Conservation (phyloP, 2,113 vertebrate species). For the Pleuronectes platessa region DNA sequence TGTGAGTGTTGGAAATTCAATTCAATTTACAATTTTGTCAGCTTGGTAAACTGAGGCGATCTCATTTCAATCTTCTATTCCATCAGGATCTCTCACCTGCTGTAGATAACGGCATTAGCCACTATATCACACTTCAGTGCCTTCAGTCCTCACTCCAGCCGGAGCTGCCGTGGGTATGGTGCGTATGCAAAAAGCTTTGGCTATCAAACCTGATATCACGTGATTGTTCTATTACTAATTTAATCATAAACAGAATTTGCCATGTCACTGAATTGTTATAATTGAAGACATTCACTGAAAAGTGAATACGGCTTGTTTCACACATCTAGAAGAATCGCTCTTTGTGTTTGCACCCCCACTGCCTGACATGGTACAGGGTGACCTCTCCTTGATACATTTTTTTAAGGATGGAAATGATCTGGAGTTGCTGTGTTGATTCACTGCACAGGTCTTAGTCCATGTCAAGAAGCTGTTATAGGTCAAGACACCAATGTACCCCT, state of each 20-base stretch:
- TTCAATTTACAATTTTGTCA: slow-evolving; percentile 1
- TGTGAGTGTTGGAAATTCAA: neutral
- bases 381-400: slow-evolving; percentile 13
- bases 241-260: no score
- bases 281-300: no score
- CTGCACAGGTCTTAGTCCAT: slow-evolving; percentile 20
- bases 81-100: slow-evolving; percentile 15
- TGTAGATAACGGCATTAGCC: slow-evolving; percentile 24
- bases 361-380: neutral
- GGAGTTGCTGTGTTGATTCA: slow-evolving; percentile 27
- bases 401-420: slow-evolving; percentile 13
- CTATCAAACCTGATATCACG: no score
- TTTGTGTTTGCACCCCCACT: no score
- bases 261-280: no score
- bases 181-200: neutral
- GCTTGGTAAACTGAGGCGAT: slow-evolving; percentile 16
- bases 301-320: neutral
- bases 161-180: neutral
- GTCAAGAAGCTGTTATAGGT: slow-evolving; percentile 40
- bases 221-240: no score
- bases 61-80: neutral
- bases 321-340: no score
- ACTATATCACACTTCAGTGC: neutral
- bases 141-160: neutral
- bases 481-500: slow-evolving; percentile 39